Evolutionary conservation across 2,797 vertebrate species (phyloP).

Genomic region (Gambelia wislizenii): DNA sequence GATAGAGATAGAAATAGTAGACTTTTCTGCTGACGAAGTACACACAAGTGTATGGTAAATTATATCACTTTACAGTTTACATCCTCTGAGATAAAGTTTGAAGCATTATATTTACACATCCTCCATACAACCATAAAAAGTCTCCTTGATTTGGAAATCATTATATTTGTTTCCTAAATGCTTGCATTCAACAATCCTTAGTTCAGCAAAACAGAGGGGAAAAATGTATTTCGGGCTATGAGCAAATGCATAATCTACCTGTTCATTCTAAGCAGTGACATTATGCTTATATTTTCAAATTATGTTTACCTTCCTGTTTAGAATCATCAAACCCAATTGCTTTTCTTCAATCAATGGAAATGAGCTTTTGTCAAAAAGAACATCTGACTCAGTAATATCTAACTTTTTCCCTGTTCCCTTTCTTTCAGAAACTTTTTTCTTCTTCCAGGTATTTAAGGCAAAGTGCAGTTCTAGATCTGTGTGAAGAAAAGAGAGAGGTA

Average conservation of each 20-base stretch:
- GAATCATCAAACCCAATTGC: slow-evolving; percentile 34
- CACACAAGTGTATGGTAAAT: slow-evolving; percentile 49
- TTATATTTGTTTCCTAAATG: background rate
- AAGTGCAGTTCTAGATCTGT: background rate
- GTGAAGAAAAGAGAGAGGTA: background rate
- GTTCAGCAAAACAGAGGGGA: slow-evolving; percentile 37
- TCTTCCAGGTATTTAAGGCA: background rate
- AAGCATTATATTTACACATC: slow-evolving; percentile 34
- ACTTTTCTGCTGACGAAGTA: slow-evolving; percentile 11
- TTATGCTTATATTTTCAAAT: slow-evolving; percentile 4
- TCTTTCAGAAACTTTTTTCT: slow-evolving; percentile 1
- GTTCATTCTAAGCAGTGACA: slow-evolving; percentile 45
- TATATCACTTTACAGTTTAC: slow-evolving; percentile 36
- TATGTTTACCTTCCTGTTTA: slow-evolving; percentile 27
- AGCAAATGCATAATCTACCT: slow-evolving; percentile 33
- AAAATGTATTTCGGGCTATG: slow-evolving; percentile 38
- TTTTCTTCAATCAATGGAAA: slow-evolving; percentile 28
- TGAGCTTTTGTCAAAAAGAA: slow-evolving; percentile 15
- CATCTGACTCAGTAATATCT: background rate
- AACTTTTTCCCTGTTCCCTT: background rate
- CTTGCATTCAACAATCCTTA: slow-evolving; percentile 19
- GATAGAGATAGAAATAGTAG: slow-evolving; percentile 37
- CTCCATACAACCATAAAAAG: slow-evolving; percentile 43
- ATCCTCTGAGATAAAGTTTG: slow-evolving; percentile 43
- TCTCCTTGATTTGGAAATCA: slow-evolving; percentile 31